A percentile compares a stretch with the other conserved stretches of the same genome.
These are phyloP conservation scores for Tiliacea aurago DNA, from an alignment of 2,888 invertebrate species.

Conservation along the genomic window DNA sequence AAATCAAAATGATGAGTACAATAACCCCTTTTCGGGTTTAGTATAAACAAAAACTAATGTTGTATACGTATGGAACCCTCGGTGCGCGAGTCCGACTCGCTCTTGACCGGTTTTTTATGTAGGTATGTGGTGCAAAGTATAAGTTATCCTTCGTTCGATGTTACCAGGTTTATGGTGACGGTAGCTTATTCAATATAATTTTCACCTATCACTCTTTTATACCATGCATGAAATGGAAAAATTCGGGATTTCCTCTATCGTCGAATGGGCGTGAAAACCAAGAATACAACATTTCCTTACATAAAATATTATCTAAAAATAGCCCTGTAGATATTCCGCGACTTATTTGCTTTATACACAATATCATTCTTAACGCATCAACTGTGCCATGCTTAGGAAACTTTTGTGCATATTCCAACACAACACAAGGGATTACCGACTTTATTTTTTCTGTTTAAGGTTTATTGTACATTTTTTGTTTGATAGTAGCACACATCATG, in stretches of 20 bases:
- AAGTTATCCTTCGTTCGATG: background rate
- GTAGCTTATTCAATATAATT: background rate
- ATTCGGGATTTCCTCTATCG: background rate
- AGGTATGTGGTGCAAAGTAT: background rate
- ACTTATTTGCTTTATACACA: conserved; percentile 51
- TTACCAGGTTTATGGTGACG: background rate
- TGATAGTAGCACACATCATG: conserved; percentile 50
- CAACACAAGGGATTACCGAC: conserved; percentile 30
- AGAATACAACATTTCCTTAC: conserved; percentile 21
- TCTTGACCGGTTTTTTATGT: too few relatives aligned
- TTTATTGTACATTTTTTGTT: conserved; percentile 13
- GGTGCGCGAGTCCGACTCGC: too few relatives aligned
- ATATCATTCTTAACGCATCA: conserved; percentile 64
- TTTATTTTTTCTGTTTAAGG: conserved; percentile 24
- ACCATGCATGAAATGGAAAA: background rate
- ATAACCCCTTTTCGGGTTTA: too few relatives aligned
- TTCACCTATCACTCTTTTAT: background rate
- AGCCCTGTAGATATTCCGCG: conserved; percentile 27
- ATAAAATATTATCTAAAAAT: conserved; percentile 44
- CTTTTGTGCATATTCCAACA: conserved; percentile 46
- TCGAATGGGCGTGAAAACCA: conserved; percentile 17
- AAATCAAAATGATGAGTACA: too few relatives aligned
- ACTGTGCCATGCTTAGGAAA: conserved; percentile 50
- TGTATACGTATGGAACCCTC: too few relatives aligned
- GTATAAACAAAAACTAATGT: too few relatives aligned